phyloP scores from a whole-genome alignment of 2,888 invertebrate genomes.

The Drosophila siamana region DNA sequence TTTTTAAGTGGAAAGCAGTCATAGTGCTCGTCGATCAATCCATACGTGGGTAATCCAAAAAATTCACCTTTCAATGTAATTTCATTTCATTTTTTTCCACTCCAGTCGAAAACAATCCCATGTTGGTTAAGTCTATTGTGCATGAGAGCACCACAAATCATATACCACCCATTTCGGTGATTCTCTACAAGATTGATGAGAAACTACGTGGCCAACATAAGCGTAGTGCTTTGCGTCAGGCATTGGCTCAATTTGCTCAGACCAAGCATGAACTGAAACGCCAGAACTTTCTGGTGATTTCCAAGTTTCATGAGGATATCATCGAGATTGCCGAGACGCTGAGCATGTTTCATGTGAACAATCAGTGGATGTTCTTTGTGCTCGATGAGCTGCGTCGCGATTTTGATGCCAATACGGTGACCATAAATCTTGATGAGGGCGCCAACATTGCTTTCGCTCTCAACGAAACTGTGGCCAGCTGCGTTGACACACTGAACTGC shows the following conservation, averaged over 20 bases:
- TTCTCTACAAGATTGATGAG: conserved; percentile 82
- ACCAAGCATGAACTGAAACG: conserved; percentile 53
- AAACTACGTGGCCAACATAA: conserved; percentile 75
- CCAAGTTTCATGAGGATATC: conserved; percentile 86
- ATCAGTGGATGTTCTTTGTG: conserved; percentile 93
- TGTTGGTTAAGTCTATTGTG: conserved; percentile 80
- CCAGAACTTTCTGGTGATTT: conserved; percentile 82
- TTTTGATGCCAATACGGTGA: conserved; percentile 86
- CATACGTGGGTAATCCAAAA: conserved; percentile 88
- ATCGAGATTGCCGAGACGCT: conserved; percentile 89
- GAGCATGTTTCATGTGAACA: conserved; percentile 89
- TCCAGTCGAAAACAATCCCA: conserved; percentile 74
- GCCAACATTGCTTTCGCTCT: conserved; percentile 92
- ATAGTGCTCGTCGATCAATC: conserved; percentile 91
- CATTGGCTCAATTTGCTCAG: conserved; percentile 70
- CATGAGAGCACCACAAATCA: conserved; percentile 81
- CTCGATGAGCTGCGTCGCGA: conserved; percentile 87
- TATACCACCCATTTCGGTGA: conserved; percentile 81
- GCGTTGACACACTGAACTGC: conserved; percentile 89
- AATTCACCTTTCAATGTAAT: background rate
- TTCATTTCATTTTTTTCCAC: background rate
- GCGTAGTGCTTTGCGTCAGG: conserved; percentile 69
- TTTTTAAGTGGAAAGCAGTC: conserved; percentile 90
- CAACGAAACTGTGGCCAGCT: conserved; percentile 88
- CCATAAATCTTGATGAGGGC: conserved; percentile 90